phyloP scores from a whole-genome alignment of 2,113 vertebrate genomes.

The Platichthys stellatus region DNA sequence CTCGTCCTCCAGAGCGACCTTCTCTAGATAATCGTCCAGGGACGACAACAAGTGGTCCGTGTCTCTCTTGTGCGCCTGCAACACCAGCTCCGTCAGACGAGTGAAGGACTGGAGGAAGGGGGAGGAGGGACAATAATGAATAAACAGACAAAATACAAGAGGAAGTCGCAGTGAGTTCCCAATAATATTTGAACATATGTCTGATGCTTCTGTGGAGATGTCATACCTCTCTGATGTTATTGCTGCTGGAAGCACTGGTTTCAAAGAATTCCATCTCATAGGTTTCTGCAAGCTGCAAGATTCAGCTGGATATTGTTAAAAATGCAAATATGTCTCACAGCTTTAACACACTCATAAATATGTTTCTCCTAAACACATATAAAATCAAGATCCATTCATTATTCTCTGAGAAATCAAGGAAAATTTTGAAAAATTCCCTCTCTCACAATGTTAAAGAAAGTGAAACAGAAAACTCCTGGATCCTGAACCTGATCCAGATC shows the following conservation, averaged over 20 bases:
- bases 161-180: background rate
- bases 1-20: conserved; percentile 83
- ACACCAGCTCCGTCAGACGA: conserved; percentile 90
- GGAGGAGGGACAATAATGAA: conserved; percentile 17
- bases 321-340: no score
- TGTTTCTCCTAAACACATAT: no score
- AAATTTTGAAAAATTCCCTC: background rate
- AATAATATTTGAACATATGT: background rate
- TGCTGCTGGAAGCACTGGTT: conserved; percentile 93
- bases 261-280: conserved; percentile 98
- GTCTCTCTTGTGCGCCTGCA: conserved; percentile 91
- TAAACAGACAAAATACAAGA: background rate
- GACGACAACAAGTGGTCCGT: conserved; percentile 83
- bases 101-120: conserved; percentile 86
- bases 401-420: no score
- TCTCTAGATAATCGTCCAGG: conserved; percentile 80
- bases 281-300: conserved; percentile 87
- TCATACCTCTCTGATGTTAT: conserved; percentile 91
- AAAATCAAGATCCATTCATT: background rate
- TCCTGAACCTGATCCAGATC: no score
- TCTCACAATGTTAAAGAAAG: no score
- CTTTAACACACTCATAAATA: background rate
- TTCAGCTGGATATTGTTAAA: background rate
- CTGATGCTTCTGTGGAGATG: background rate
- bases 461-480: no score